Base-by-base conservation (phyloP, 2,888 invertebrate genomes). In the Magallana nippona region DNA sequence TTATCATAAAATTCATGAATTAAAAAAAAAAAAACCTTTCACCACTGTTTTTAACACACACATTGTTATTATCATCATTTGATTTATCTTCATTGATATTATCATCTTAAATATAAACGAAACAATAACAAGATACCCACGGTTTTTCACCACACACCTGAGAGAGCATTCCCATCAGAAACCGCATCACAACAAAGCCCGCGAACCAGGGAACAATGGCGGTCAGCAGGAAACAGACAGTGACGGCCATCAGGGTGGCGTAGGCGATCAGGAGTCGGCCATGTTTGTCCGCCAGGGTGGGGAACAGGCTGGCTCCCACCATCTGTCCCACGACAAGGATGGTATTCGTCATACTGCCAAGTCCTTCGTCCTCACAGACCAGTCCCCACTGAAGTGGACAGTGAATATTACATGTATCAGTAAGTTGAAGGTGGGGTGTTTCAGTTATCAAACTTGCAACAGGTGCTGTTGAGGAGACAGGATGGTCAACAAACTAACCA, bases 261-360 rank as follows among this genome's bases (percentile, higher is more conserved):
- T 60, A 60, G 10, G 60, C n/a, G n/a, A 60, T 17, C 60, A 60
- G n/a, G n/a, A 78, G 27, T 17, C 78, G 85, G 11, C 89, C 90
- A 32, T 85, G 84, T 19, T 81, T 71, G 79, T 90, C 90, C 8
- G 90, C 84, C 5, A 90, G 80, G 10, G 87, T 58, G 2, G 89
- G 86, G 77, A 88, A 88, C 1, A 87, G 17, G 13, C 88, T 71
- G 11, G 89, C 88, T 10, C 89, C 89, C 13, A 88, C 82, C 83
- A 88, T 87, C 82, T 89, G 88, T 1, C 90, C 90, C n/a, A 85
- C 78, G 22, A 62, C 81, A 60, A 89, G 85, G 27, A 88, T 63
- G 11, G 89, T 87, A 82, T 89, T 89, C 1, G 89, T 87, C 32
- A 87, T 82, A 82, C 89, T 88, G 11, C 84, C 84, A 58, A 88